Evolutionary conservation across 2,888 invertebrate genomes (phyloP).

Genomic region (Lithophane socia): DNA sequence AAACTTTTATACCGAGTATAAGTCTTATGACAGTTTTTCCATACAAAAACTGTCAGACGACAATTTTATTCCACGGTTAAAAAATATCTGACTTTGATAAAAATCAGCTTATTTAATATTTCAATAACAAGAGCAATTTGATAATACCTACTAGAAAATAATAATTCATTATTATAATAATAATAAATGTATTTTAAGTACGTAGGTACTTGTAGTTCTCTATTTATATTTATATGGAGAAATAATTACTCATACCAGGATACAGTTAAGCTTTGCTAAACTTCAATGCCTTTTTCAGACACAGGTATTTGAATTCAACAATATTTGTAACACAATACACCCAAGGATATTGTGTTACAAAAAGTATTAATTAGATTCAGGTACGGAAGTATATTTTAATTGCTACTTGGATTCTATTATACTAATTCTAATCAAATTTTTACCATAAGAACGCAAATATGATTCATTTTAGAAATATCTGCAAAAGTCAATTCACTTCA

Average conservation of each 20-base stretch:
- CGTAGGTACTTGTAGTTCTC: neutral
- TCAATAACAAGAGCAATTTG: constrained; percentile 13
- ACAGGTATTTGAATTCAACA: neutral
- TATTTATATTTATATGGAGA: neutral
- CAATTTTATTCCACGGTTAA: no score
- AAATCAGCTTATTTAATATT: no score
- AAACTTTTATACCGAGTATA: no score
- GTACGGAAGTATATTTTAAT: neutral
- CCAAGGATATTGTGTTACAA: neutral
- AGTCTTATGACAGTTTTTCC: no score
- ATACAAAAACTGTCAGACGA: no score
- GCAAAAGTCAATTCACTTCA: neutral
- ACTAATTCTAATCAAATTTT: neutral
- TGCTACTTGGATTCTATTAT: neutral
- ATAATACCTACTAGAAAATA: constrained; percentile 7
- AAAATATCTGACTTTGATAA: no score
- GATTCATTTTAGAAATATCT: neutral
- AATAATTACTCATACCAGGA: constrained; percentile 10
- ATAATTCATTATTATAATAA: neutral
- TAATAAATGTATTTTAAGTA: neutral
- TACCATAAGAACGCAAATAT: neutral
- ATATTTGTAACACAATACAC: constrained; percentile 16
- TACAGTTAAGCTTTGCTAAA: neutral
- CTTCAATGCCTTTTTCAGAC: neutral
- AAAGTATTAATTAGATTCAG: neutral